Conservation (phyloP, 1,140 invertebrate genomes). For the Dinothrombium tinctorium region DNA sequence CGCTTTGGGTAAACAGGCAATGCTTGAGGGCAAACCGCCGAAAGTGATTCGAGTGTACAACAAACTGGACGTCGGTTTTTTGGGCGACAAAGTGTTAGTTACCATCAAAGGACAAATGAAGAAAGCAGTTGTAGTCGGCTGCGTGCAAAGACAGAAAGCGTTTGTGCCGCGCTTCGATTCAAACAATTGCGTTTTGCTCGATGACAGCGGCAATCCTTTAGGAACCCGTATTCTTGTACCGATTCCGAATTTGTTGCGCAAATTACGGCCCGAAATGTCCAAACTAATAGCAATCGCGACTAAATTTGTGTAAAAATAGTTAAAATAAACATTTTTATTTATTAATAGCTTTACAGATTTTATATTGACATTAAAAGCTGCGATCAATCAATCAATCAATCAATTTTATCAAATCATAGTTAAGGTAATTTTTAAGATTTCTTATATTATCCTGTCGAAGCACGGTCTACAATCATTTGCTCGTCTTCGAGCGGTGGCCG, state of each 20-base stretch:
- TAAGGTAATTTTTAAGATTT: too few relatives aligned
- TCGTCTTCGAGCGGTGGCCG: too few relatives aligned
- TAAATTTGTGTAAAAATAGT: slow-evolving; percentile 74
- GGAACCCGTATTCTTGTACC: slow-evolving; percentile 85
- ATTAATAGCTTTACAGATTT: too few relatives aligned
- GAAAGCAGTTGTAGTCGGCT: slow-evolving; percentile 77
- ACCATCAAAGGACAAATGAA: slow-evolving; percentile 92
- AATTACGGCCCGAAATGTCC: slow-evolving; percentile 73
- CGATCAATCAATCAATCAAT: too few relatives aligned
- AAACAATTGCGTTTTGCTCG: slow-evolving; percentile 88
- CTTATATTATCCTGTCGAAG: too few relatives aligned
- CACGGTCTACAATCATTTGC: too few relatives aligned
- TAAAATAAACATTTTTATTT: too few relatives aligned
- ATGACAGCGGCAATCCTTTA: slow-evolving; percentile 56
- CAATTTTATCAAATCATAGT: too few relatives aligned
- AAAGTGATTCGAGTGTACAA: slow-evolving; percentile 32
- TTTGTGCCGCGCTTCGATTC: slow-evolving; percentile 79
- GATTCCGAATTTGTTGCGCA: slow-evolving; percentile 66
- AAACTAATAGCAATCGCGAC: slow-evolving; percentile 81
- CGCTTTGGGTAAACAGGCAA: slow-evolving; percentile 70
- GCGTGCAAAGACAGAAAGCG: slow-evolving; percentile 53
- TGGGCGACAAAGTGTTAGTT: slow-evolving; percentile 69
- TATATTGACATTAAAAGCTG: too few relatives aligned
- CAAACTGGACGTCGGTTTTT: slow-evolving; percentile 17
- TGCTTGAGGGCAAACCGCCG: slow-evolving; percentile 73